Conservation (phyloP, 2,797 vertebrate genomes). For the Dallia pectoralis region DNA sequence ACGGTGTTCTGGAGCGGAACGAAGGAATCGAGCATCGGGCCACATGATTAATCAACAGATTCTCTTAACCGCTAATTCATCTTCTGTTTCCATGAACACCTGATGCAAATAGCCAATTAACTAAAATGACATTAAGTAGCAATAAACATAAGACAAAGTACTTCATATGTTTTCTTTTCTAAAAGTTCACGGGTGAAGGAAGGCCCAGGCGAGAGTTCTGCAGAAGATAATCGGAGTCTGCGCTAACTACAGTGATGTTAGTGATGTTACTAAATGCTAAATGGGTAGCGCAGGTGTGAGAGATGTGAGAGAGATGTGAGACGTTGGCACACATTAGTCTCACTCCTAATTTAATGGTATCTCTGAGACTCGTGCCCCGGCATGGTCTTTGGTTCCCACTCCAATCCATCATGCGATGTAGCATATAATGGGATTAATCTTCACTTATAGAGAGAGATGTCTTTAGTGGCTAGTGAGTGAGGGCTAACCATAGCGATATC, state of each 20-base stretch:
- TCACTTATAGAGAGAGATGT: no score
- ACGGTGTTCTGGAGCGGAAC: conserved; percentile 87
- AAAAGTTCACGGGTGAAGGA: not conserved
- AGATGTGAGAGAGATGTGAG: conserved; percentile 47
- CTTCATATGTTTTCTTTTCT: not conserved
- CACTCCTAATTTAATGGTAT: conserved; percentile 59
- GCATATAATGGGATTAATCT: conserved; percentile 55
- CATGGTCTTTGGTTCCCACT: conserved; percentile 57
- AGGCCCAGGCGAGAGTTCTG: conserved; percentile 51
- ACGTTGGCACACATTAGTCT: conserved; percentile 51
- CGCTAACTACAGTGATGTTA: conserved; percentile 53
- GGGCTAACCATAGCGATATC: no score
- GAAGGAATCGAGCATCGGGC: conserved; percentile 77
- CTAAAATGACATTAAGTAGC: conserved; percentile 13
- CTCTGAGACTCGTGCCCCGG: conserved; percentile 41
- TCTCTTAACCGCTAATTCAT: conserved; percentile 70
- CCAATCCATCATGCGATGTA: conserved; percentile 60
- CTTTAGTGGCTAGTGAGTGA: no score
- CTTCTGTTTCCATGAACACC: conserved; percentile 60
- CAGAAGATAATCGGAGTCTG: conserved; percentile 63
- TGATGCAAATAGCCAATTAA: conserved; percentile 25
- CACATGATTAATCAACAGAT: conserved; percentile 88
- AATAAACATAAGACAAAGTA: not conserved
- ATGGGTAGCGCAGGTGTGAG: conserved; percentile 53
- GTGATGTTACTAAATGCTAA: conserved; percentile 61